phyloP scores from a whole-genome alignment of 2,113 vertebrate genomes.

The Eurypyga helias region DNA sequence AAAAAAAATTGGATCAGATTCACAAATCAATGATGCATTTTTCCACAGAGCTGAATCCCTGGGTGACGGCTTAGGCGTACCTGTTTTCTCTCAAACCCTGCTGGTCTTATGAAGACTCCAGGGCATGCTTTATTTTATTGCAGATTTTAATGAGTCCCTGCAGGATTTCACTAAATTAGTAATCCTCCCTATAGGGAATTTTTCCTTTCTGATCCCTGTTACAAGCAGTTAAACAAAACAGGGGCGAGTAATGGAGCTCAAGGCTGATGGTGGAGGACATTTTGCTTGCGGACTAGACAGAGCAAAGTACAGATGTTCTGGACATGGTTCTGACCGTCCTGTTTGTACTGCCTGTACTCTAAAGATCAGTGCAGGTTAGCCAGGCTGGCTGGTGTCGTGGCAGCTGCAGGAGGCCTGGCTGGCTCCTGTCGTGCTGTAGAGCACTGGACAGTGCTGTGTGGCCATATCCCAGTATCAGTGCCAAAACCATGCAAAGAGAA shows the following conservation, averaged over 20 bases:
- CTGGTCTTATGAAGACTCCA: not conserved
- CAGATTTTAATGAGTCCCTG: not conserved
- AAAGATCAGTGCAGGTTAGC: not conserved
- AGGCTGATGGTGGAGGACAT: not conserved
- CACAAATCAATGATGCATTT: not conserved
- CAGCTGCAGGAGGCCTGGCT: not conserved
- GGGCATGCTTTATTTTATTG: not conserved
- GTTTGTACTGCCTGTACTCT: not conserved
- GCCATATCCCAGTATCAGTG: not conserved
- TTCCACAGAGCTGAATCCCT: not conserved
- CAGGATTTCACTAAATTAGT: not conserved
- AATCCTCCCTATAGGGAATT: not conserved
- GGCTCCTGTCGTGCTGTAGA: accelerated
- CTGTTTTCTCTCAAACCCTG: conserved; percentile 10
- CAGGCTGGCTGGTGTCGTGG: not conserved
- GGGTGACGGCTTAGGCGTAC: not conserved
- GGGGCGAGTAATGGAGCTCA: not conserved
- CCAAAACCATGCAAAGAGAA: not conserved
- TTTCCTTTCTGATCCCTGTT: not conserved
- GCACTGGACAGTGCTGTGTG: not conserved
- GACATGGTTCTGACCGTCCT: not conserved
- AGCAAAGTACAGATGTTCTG: not conserved
- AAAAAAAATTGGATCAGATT: not conserved
- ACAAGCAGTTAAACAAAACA: not conserved
- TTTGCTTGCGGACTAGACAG: not conserved